phyloP scores from a whole-genome alignment of 1,140 invertebrate species.

The Pentalonia nigronervosa region DNA sequence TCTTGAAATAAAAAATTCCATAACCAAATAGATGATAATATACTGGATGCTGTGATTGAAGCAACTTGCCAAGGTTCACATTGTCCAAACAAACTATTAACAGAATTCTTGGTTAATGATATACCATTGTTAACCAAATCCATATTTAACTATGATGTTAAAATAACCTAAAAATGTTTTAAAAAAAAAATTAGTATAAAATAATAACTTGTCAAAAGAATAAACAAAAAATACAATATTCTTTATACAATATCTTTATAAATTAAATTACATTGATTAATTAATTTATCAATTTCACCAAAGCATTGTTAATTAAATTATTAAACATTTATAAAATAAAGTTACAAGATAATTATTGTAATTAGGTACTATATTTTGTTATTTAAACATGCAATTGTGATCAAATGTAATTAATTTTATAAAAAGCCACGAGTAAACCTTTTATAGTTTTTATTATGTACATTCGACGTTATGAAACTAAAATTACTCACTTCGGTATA shows the following conservation, averaged over 20 bases:
- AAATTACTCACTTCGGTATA: constrained; percentile 2
- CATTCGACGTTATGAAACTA: background rate
- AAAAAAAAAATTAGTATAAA: background rate
- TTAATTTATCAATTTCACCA: background rate
- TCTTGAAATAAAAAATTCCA: constrained; percentile 56
- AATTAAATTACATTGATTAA: background rate
- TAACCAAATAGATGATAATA: constrained; percentile 55
- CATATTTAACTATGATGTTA: background rate
- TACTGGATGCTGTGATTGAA: constrained; percentile 55
- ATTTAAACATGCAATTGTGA: background rate
- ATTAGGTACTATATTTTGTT: background rate
- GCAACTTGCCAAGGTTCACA: constrained; percentile 59
- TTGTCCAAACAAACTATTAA: constrained; percentile 59
- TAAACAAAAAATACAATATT: background rate
- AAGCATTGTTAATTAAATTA: background rate
- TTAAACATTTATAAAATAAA: background rate
- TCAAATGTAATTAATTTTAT: no score
- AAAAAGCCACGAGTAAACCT: background rate
- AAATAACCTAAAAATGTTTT: background rate
- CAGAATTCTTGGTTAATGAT: background rate
- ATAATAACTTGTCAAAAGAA: background rate
- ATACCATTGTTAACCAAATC: constrained; percentile 30
- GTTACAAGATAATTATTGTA: background rate
- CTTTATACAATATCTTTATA: background rate
- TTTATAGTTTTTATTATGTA: background rate